Evolutionary conservation across 2,888 invertebrate species (phyloP).

Genomic region (Gnatocerus cornutus): DNA sequence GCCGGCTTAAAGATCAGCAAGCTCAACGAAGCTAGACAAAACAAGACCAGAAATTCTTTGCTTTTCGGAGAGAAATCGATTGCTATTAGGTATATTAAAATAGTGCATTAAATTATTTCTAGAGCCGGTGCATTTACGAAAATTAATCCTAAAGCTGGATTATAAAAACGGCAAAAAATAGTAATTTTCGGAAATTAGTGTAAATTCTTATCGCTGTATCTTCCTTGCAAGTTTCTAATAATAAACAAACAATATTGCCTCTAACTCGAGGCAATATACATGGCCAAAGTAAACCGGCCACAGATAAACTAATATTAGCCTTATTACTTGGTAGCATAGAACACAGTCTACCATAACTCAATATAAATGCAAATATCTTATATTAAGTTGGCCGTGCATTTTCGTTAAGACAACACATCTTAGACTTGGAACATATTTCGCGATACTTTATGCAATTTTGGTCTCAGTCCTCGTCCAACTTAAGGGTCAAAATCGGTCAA

Average conservation of each 20-base stretch:
- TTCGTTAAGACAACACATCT: constrained; percentile 70
- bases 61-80: no score
- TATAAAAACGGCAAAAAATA: no score
- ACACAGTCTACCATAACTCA: constrained; percentile 68
- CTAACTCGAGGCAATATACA: constrained; percentile 67
- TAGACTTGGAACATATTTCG: constrained; percentile 59
- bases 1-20: no score
- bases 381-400: constrained; percentile 70
- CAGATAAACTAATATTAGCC: constrained; percentile 71
- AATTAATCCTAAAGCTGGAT: no score
- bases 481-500: constrained; percentile 45
- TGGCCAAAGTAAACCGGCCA: constrained; percentile 68
- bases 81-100: no score
- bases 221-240: constrained; percentile 39
- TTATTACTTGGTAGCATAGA: constrained; percentile 66
- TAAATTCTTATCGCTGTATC: constrained; percentile 4
- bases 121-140: no score
- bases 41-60: no score
- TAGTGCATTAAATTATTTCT: no score
- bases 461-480: constrained; percentile 32
- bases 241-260: constrained; percentile 68
- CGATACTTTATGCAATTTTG: constrained; percentile 11
- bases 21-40: no score
- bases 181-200: no score
- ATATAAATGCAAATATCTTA: constrained; percentile 72